Evolutionary conservation across 2,888 invertebrate genomes (phyloP).

Genomic region (Prionchulus punctatus): DNA sequence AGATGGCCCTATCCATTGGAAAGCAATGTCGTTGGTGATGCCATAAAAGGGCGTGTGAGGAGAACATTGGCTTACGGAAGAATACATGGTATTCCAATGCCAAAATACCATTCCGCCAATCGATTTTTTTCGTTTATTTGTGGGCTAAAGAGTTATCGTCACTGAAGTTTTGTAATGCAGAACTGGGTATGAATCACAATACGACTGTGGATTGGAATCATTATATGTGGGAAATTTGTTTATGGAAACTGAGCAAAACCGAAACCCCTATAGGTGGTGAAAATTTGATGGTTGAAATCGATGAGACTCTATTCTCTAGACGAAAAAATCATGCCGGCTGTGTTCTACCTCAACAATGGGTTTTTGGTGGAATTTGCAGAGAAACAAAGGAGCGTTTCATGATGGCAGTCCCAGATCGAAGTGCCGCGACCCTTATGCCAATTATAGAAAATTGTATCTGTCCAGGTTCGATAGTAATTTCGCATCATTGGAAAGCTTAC

Average conservation of each 20-base stretch:
- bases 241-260: too few relatives aligned
- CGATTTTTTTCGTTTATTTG: neutral
- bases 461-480: slow-evolving; percentile 16
- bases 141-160: slow-evolving; percentile 2
- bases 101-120: too few relatives aligned
- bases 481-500: neutral
- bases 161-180: neutral
- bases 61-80: too few relatives aligned
- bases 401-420: slow-evolving; percentile 8
- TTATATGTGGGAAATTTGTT: neutral
- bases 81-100: too few relatives aligned
- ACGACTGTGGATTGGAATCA: neutral
- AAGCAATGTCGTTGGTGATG: neutral
- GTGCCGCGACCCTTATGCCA: slow-evolving; percentile 10
- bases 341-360: slow-evolving; percentile 13
- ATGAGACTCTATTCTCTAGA: neutral
- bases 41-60: too few relatives aligned
- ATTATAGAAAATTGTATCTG: slow-evolving; percentile 16
- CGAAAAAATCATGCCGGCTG: slow-evolving; percentile 12
- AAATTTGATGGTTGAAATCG: neutral
- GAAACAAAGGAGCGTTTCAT: slow-evolving; percentile 12
- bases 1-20: neutral
- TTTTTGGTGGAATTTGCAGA: slow-evolving; percentile 13
- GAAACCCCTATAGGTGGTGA: slow-evolving; percentile 5
- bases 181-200: neutral